These are phyloP conservation scores for Clarias platycephalus DNA, from an alignment of 2,797 vertebrate genomes.

Conservation along the genomic window DNA sequence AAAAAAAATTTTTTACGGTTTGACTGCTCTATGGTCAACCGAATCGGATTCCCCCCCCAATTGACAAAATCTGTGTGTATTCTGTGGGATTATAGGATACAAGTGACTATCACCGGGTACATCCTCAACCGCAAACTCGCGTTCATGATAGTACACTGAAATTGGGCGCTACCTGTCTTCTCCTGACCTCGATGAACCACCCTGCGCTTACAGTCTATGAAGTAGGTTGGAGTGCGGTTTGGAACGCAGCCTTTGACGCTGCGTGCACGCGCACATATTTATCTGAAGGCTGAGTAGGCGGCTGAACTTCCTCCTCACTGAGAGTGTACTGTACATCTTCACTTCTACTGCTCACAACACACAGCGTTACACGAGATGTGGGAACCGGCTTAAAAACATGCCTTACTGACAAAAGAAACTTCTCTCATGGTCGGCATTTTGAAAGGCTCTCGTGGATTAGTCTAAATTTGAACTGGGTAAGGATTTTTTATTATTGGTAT, in stretches of 20 bases:
- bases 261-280: background rate
- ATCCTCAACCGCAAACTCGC: background rate
- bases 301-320: constrained; percentile 24
- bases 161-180: background rate
- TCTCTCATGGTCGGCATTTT: background rate
- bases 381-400: background rate
- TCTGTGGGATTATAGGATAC: background rate
- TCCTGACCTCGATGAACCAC: background rate
- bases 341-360: background rate
- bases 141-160: background rate
- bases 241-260: background rate
- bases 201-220: background rate
- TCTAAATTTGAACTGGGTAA: constrained; percentile 3
- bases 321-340: constrained; percentile 1
- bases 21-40: background rate
- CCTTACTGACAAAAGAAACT: background rate
- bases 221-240: background rate
- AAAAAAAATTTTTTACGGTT: background rate
- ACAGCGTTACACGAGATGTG: background rate
- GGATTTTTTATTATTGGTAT: background rate
- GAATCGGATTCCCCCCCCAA: background rate
- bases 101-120: background rate
- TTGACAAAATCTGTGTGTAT: background rate
- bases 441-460: background rate
- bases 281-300: background rate